Base-by-base conservation (phyloP, 2,888 invertebrate species). In the Aricia artaxerxes region DNA sequence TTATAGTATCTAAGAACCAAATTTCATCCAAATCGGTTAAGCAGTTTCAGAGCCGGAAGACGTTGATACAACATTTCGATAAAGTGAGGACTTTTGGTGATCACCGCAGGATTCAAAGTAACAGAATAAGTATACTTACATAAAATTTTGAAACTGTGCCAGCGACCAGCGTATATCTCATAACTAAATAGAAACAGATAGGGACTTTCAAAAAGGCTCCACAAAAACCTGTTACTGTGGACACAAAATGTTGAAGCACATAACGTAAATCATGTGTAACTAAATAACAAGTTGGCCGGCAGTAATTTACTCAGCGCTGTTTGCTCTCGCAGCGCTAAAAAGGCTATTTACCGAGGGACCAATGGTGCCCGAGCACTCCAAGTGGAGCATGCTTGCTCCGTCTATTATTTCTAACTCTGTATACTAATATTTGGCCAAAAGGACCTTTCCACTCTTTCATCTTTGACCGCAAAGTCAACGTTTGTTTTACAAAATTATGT, bases 391-490 rank as follows among this genome's bases (percentile, higher is more conserved):
- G 91, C 85, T 83, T 81, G 83, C 92, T 88, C 91, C 86, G 85
- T 91, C 91, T 93, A 92, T 94, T 93, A 93, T 93, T 92, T 93
- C 92, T 91, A 92, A 92, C 91, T 90, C 91, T 87, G 88, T 86
- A 85, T 87, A 87, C 88, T 87, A 86, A 88, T 93, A 89, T 93
- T 94, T 94, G 90, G 90, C 88, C 89, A 92, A 92, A 92, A 89
- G 88, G 89, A 90, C 88, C 85, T 85, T 82, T 81, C 81, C 82
- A 82, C 87, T 86, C 85, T 93, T 93, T 93, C 86, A 91, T 93
- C 91, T 93, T 84, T 85, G 93, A 93, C 93, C 93, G 88, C 82
- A 85, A 87, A 88, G 87, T 87, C 83, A 81, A 81, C 80, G 81
- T 82, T 82, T 81, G 80, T 76, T 78, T 80, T 82, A 78, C 78